Evolutionary conservation across 2,113 vertebrate genomes (phyloP).

Genomic region (Phylloscopus whistleri): DNA sequence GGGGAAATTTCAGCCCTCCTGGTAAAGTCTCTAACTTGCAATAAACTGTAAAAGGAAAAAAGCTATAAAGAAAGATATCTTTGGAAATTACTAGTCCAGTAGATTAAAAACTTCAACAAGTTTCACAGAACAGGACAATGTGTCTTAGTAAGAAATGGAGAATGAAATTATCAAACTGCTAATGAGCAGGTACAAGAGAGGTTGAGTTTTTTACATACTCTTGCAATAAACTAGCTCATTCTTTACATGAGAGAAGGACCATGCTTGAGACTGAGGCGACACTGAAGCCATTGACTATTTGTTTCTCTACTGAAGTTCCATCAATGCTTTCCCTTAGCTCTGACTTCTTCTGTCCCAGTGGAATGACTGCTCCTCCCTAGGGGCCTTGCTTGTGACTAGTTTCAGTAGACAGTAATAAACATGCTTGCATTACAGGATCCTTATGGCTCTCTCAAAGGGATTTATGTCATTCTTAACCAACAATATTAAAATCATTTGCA

Average conservation of each 20-base stretch:
- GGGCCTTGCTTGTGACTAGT: not conserved
- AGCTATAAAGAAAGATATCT: not conserved
- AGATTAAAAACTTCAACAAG: not conserved
- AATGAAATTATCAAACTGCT: not conserved
- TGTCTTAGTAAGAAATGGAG: not conserved
- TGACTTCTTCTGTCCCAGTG: not conserved
- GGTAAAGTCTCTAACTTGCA: not conserved
- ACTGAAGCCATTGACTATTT: not conserved
- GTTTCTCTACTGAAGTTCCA: not conserved
- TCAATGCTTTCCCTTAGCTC: not conserved
- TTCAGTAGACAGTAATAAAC: not conserved
- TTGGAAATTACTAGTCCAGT: not conserved
- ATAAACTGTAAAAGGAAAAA: not conserved
- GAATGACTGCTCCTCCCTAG: not conserved
- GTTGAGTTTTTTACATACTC: not conserved
- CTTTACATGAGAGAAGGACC: not conserved
- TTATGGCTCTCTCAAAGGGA: not conserved
- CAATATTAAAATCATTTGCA: not conserved
- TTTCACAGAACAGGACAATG: not conserved
- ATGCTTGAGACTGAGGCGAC: not conserved
- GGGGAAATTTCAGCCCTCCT: not conserved
- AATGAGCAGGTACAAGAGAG: not conserved
- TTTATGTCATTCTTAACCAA: not conserved
- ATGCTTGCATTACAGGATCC: fast-evolving
- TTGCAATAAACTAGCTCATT: not conserved